Base-by-base conservation (phyloP, 2,888 invertebrate genomes). In the Prenolepis imparis region DNA sequence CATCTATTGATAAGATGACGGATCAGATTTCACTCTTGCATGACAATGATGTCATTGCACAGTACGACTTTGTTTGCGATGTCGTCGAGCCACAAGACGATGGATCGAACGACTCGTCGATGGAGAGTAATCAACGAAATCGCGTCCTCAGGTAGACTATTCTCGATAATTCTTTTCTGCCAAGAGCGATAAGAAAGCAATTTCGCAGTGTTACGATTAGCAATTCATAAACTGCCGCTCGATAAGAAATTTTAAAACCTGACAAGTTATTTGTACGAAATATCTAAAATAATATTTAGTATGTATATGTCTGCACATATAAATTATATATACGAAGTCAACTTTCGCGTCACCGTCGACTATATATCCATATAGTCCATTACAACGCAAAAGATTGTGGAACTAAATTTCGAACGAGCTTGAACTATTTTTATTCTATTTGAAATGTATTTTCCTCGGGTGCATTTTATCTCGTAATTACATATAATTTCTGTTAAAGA, bases 141-240 rank as follows among this genome's bases (percentile, higher is more conserved):
- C 90, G 94, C 63, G 91, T 93, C n/a, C 91, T 93, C 87, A 94
- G 94, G 94, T 94, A 94, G 84, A 84, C 8, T 12, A 72, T 39
- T 9, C 28, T 11, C 39, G 5, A 61, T 48, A 36, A 74, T 63
- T 15, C 6, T 44, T 9, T 59, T 11, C 32, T 32, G 0, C n/a
- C n/a, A 5, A 1, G 39, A 39, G 24, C 21, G 21, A 12, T 28
- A n/a, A 24, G 8, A 24, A 64, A 36, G 3, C 12, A 32, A 44
- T 41, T 61, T 61, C 5, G 15, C 48, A 32, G 28, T 32, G 8
- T 48, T 48, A 55, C 28, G 9, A 52, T 52, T 3, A 52, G 2
- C 36, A 32, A 64, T 44, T 44, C n/a, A 59, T 8, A n/a, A 55
- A 39, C 11, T 57, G 21, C 11, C 21, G 15, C 8, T 39, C 1